Evolutionary conservation across 2,888 invertebrate species (phyloP), one percentile per base, ranked within the genome.

Genomic region (Flabesymbios commensalis): DNA sequence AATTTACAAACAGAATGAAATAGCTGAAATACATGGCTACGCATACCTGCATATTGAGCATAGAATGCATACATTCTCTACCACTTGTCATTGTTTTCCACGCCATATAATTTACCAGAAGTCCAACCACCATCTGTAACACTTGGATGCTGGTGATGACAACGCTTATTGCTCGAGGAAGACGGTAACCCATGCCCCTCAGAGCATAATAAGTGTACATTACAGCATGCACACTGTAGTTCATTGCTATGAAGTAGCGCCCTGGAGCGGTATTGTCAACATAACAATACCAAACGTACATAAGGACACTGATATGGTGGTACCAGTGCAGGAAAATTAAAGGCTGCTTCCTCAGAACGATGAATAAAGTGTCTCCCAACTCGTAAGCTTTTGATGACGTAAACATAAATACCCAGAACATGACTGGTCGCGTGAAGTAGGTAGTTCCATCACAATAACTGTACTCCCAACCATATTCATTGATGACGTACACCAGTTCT

Each of bases 321-420:
- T 85, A 85, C 85, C 85, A 85, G 71, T 85, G 85, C 33, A 85
- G 77, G 70, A 85, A 86, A 57, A 85, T 83, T 7, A 86, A 76
- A n/a, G 81, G 84, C 64, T 84, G 82, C 66, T 85, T 86, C 24
- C 85, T 72, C 14, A 83, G 71, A n/a, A 83, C 79, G 49, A 83
- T 82, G 71, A 85, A 85, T 26, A 83, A 66, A 0, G 85, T 85
- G 67, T 85, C 85, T 1, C 84, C 95, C 49, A 98, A 87, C 84
- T 99, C 98, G 0, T 95, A 94, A 59, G 96, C 88, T 85, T 99
- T 99, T 67, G 95, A 95, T 69, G 97, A 86, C 43, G 95, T 94
- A 85, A 99, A 99, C 88, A 95, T 89, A 89, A 90, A 93, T 70
- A 95, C 93, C 98, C 98, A 99, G 84, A 96, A 96, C 10, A 95